These are phyloP conservation scores for Danio kyathit DNA, from an alignment of 2,797 vertebrate genomes.

Conservation along the genomic window DNA sequence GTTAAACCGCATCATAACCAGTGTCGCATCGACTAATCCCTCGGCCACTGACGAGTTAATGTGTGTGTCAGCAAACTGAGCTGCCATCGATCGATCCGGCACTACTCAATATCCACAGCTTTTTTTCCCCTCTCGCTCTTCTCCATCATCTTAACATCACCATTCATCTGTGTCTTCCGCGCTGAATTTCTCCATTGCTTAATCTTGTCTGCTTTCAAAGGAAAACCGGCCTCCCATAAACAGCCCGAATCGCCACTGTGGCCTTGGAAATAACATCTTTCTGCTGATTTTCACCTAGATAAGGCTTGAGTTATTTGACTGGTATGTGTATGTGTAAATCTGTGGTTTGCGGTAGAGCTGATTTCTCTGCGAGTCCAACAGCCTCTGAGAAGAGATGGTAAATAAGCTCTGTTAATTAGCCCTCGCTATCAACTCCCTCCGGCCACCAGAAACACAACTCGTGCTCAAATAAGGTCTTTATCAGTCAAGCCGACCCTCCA, in stretches of 20 bases:
- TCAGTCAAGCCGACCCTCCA: constrained; percentile 7
- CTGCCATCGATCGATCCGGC: constrained; percentile 35
- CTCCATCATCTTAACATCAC: constrained; percentile 42
- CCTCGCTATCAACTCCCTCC: constrained; percentile 42
- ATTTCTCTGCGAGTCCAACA: constrained; percentile 33
- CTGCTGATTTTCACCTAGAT: constrained; percentile 29
- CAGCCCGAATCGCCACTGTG: constrained; percentile 1
- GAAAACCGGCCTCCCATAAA: constrained; percentile 17
- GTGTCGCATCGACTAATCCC: constrained; percentile 21
- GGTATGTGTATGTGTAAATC: constrained; percentile 8
- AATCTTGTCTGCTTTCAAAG: constrained; percentile 34
- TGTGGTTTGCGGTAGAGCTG: constrained; percentile 27
- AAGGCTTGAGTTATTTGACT: constrained; percentile 17
- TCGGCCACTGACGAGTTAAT: constrained; percentile 39
- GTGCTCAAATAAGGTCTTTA: constrained; percentile 29
- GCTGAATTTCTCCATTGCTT: constrained; percentile 10
- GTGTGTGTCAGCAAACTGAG: constrained; percentile 56
- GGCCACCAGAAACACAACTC: constrained; percentile 25
- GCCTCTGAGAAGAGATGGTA: constrained; percentile 40
- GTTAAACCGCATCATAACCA: constrained; percentile 48
- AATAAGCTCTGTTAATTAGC: constrained; percentile 55
- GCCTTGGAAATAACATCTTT: constrained; percentile 8
- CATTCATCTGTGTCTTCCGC: constrained; percentile 7
- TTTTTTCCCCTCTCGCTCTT: neutral
- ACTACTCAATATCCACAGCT: constrained; percentile 7